Base-by-base conservation (phyloP, 2,888 invertebrate species). In the Cryptops parisi region DNA sequence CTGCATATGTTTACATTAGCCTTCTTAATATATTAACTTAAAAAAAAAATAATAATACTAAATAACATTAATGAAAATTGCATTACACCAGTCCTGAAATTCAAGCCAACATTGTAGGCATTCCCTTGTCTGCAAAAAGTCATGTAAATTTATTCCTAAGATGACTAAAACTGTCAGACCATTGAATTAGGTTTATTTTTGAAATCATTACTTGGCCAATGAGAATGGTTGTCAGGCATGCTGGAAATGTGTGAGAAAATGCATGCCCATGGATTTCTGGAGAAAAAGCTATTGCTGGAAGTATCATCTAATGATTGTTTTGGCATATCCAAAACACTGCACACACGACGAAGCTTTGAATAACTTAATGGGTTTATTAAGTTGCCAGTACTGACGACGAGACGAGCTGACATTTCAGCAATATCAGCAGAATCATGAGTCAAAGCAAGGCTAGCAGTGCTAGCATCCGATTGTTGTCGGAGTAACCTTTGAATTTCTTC, bases 311-410 rank as follows among this genome's bases (percentile, higher is more conserved):
- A 33, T n/a, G n/a, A n/a, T 4, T 41, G 21, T 33, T 48, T 21
- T 5, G 50, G 50, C 50, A 50, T 17, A 24, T 50, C 50, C 21
- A 50, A 41, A 26, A 45, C 45, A 43, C 52, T 52, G 9, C 44
- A 23, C 2, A 52, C 52, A n/a, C 43, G 43, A 1, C 52, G 52
- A 15, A 21, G 9, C 26, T n/a, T 21, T 21, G 26, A 19, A 21
- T 12, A 21, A 17, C 40, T 12, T 23, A 23, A 23, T 21, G 45
- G 17, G 9, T n/a, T 15, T 12, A 17, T n/a, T 6, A 52, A 27
- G 21, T 52, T 52, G n/a, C 52, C 44, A 3, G 52, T 52, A 27
- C 52, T 52, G 4, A 45, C 43, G 12, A 52, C 52, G 12, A 52
- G 27, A 15, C 52, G 52, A 12, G 15, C n/a, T 12, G 15, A 5